Evolutionary conservation across 2,888 invertebrate species (phyloP).

Genomic region (Mythimna albipuncta): DNA sequence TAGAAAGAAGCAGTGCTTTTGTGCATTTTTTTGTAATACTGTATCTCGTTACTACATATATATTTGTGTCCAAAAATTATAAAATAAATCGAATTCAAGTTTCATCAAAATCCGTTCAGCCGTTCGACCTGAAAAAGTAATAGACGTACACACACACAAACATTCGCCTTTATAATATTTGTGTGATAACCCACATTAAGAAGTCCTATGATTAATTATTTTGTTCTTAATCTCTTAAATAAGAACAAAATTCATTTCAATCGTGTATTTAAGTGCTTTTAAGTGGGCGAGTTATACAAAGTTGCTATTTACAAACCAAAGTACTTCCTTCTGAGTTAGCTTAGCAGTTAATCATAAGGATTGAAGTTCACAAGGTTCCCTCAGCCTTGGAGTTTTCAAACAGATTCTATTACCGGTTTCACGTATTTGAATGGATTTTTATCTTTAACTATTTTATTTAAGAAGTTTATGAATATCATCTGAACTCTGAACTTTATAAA

Average conservation of each 20-base stretch:
- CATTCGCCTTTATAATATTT: no score
- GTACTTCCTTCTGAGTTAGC: neutral
- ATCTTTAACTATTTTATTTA: neutral
- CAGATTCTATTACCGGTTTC: neutral
- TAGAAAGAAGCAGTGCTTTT: no score
- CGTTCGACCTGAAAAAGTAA: no score
- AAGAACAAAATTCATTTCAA: slow-evolving; percentile 1
- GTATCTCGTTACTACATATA: no score
- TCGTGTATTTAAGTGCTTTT: neutral
- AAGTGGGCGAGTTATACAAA: neutral
- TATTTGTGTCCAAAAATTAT: no score
- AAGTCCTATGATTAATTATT: no score
- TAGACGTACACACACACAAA: no score
- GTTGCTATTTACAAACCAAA: slow-evolving; percentile 3
- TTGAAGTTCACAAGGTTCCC: slow-evolving; percentile 2
- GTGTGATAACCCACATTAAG: no score
- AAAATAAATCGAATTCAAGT: no score
- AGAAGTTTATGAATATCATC: neutral
- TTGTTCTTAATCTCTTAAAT: neutral
- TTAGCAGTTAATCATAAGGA: neutral
- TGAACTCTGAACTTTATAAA: no score
- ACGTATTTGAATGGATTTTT: neutral
- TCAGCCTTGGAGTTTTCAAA: neutral
- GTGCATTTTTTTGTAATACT: no score
- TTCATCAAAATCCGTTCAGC: no score